Evolutionary conservation across 2,888 invertebrate species (phyloP).

Genomic region (Cephus sareptanus): DNA sequence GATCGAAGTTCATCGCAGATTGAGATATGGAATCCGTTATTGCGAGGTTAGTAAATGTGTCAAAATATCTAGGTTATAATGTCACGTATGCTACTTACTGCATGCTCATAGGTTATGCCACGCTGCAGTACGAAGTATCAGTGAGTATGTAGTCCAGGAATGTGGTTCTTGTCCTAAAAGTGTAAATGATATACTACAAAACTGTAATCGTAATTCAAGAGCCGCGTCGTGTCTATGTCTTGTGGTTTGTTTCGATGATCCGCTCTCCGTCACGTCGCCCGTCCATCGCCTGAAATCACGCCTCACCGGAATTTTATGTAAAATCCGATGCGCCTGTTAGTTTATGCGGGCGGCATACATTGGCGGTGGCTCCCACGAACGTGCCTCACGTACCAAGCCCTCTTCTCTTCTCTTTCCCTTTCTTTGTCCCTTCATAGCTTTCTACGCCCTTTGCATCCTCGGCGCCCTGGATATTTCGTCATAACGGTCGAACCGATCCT

Average conservation of each 20-base stretch:
- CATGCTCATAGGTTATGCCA: not conserved
- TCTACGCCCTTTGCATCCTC: constrained; percentile 35
- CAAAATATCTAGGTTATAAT: not conserved
- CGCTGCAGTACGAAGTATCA: not conserved
- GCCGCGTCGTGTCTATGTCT: constrained; percentile 7
- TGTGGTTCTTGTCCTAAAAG: not conserved
- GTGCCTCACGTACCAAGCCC: constrained; percentile 64
- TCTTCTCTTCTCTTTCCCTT: constrained; percentile 40
- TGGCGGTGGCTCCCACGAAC: constrained; percentile 59
- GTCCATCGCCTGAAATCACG: constrained; percentile 59
- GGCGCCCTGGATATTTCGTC: constrained; percentile 10
- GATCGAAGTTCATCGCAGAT: not conserved
- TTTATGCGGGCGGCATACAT: constrained; percentile 66
- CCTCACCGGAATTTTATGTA: constrained; percentile 62
- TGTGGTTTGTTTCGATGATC: constrained; percentile 45
- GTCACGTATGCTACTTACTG: not conserved
- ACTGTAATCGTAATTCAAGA: constrained; percentile 56
- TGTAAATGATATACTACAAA: constrained; percentile 19
- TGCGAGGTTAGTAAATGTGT: not conserved
- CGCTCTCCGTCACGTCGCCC: constrained; percentile 55
- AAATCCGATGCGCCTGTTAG: constrained; percentile 66
- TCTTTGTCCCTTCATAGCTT: constrained; percentile 34
- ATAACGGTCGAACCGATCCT: not conserved
- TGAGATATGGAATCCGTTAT: not conserved
- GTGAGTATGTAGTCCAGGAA: not conserved